phyloP scores from a whole-genome alignment of 2,888 invertebrate genomes.

The Acanthosepion esculentum region DNA sequence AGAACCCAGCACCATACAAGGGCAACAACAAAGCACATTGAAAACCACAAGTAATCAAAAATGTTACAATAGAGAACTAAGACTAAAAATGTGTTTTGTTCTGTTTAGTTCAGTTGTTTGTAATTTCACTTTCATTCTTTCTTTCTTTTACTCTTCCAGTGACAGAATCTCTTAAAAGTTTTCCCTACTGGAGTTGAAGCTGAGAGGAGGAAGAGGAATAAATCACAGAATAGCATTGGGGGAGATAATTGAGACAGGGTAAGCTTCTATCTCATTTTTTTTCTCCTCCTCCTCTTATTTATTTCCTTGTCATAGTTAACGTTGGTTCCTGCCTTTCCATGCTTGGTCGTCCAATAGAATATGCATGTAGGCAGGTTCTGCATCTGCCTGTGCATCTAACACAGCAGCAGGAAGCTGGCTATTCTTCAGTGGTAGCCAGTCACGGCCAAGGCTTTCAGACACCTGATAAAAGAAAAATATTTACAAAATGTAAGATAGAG shows the following conservation, averaged over 20 bases:
- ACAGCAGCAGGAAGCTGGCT: conserved; percentile 77
- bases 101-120: background rate
- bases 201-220: conserved; percentile 25
- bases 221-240: conserved; percentile 24
- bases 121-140: conserved; percentile 2
- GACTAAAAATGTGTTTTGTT: conserved; percentile 34
- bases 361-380: conserved; percentile 69
- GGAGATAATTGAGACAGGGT: background rate
- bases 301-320: conserved; percentile 37
- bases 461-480: conserved; percentile 70
- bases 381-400: conserved; percentile 66
- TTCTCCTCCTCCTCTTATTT: background rate
- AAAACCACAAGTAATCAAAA: conserved; percentile 41
- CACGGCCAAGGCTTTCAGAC: conserved; percentile 78
- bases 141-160: background rate
- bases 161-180: background rate
- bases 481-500: background rate
- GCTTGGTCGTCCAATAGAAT: conserved; percentile 67
- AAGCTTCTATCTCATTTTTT: background rate
- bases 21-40: conserved; percentile 42
- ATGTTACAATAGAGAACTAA: conserved; percentile 46
- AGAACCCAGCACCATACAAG: conserved; percentile 40
- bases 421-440: conserved; percentile 79
- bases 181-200: background rate
- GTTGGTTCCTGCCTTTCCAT: conserved; percentile 45